These are phyloP conservation scores for Craterocephalus amniculus DNA, from an alignment of 2,797 vertebrate genomes.

Conservation along the genomic window DNA sequence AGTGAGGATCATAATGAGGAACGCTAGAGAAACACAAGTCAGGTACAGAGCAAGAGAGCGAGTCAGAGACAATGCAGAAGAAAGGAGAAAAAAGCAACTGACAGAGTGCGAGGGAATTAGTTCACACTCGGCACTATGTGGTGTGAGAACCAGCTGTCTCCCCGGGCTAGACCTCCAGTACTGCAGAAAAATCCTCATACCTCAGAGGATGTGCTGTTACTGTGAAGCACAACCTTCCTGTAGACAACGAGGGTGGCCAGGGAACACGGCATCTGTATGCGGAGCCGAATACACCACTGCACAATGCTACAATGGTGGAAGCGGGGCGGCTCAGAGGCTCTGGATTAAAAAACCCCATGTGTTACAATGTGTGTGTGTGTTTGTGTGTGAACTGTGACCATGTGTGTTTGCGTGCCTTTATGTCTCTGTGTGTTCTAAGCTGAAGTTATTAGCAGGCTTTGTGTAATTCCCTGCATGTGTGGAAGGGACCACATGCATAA, in stretches of 20 bases:
- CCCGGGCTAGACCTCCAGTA: conserved; percentile 50
- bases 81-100: not conserved
- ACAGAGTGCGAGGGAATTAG: conserved; percentile 27
- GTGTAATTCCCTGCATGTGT: conserved; percentile 37
- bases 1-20: conserved; percentile 1
- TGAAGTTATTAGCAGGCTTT: conserved; percentile 41
- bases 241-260: conserved; percentile 36
- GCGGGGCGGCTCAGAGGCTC: conserved; percentile 17
- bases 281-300: conserved; percentile 19
- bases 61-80: not conserved
- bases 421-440: conserved; percentile 35
- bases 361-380: not conserved
- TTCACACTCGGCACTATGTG: conserved; percentile 36
- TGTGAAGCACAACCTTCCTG: conserved; percentile 49
- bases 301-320: conserved; percentile 33
- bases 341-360: conserved; percentile 36
- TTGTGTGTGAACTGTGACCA: conserved; percentile 18
- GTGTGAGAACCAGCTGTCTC: conserved; percentile 67
- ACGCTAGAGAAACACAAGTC: not conserved
- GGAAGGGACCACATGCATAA: conserved; percentile 23
- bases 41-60: not conserved
- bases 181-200: conserved; percentile 36
- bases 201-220: conserved; percentile 52
- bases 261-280: conserved; percentile 58
- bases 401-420: conserved; percentile 30